phyloP scores from a whole-genome alignment of 1,140 invertebrate genomes.

The Goniozus legneri region DNA sequence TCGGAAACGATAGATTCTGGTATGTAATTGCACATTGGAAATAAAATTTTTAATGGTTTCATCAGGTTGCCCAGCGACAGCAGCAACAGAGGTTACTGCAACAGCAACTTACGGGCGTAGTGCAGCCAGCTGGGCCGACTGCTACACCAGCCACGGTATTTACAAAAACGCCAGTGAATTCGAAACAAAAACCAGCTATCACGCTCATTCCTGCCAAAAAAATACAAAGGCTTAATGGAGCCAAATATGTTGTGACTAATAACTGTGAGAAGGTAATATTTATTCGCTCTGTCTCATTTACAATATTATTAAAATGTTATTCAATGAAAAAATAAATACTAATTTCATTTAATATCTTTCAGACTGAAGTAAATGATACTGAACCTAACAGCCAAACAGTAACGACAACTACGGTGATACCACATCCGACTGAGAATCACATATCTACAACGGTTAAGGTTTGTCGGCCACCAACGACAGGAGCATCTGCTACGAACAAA shows the following conservation, averaged over 20 bases:
- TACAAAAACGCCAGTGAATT: slow-evolving; percentile 46
- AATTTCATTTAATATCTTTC: slow-evolving; percentile 17
- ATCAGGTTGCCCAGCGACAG: slow-evolving; percentile 61
- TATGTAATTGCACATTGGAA: background rate
- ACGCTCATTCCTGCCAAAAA: slow-evolving; percentile 47
- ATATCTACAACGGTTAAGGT: slow-evolving; percentile 38
- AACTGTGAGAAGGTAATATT: slow-evolving; percentile 49
- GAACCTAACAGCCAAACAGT: slow-evolving; percentile 33
- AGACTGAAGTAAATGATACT: slow-evolving; percentile 48
- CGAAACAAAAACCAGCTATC: slow-evolving; percentile 50
- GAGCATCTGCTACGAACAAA: slow-evolving; percentile 35
- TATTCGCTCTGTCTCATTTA: background rate
- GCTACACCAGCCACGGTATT: slow-evolving; percentile 39
- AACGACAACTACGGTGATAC: slow-evolving; percentile 27
- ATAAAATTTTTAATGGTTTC: slow-evolving; percentile 2
- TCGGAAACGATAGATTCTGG: background rate
- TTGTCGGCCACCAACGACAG: slow-evolving; percentile 50
- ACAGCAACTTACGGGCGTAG: slow-evolving; percentile 47
- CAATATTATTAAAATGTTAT: background rate
- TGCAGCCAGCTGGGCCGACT: slow-evolving; percentile 47
- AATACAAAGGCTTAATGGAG: slow-evolving; percentile 51
- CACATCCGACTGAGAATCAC: slow-evolving; percentile 41
- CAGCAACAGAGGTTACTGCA: slow-evolving; percentile 60
- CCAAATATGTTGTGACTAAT: slow-evolving; percentile 49
- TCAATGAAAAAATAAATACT: too few relatives aligned